Evolutionary conservation across 2,113 vertebrate genomes (phyloP).

Genomic region (Miniopterus natalensis): DNA sequence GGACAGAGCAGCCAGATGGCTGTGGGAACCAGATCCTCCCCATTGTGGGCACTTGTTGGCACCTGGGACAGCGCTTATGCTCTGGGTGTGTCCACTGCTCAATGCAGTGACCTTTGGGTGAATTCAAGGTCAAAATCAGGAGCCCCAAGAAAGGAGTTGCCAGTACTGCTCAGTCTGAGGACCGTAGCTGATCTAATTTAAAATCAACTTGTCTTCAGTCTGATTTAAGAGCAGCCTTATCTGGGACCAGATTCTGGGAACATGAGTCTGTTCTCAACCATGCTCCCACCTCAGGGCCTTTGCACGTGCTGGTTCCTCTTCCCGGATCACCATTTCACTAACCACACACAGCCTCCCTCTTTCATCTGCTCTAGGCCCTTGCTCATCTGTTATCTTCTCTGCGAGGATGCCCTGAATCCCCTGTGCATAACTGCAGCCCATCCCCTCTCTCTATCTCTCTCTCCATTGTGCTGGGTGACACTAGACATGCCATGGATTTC

Average conservation of each 20-base stretch:
- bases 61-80: neutral
- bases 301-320: neutral
- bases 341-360: neutral
- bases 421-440: neutral
- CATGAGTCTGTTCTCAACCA: neutral
- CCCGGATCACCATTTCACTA: neutral
- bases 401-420: neutral
- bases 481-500: too few species aligned
- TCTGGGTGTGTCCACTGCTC: neutral
- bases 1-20: constrained; percentile 20
- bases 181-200: neutral
- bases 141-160: neutral
- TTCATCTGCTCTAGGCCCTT: neutral
- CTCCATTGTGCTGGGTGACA: neutral
- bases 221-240: neutral
- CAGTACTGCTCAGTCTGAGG: neutral
- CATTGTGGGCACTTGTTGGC: neutral
- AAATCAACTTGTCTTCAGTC: neutral
- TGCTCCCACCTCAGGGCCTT: too few species aligned
- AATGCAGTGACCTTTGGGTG: neutral
- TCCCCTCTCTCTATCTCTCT: neutral
- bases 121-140: neutral
- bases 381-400: too few species aligned
- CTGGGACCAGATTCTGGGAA: neutral
- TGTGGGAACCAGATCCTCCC: neutral